Conservation (phyloP, 1,140 invertebrate species). For the Bombus soroeensis region DNA sequence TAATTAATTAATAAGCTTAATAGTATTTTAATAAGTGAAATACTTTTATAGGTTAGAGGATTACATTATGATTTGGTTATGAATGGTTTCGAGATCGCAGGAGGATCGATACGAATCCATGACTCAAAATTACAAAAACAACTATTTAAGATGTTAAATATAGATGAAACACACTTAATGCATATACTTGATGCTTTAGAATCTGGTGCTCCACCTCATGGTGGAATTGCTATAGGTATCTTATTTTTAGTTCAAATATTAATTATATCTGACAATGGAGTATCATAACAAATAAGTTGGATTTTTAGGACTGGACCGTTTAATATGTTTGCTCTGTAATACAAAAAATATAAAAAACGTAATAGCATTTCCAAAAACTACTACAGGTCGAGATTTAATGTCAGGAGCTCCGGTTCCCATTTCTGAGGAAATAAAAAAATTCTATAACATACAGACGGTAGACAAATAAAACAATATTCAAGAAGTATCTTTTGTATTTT, state of each 20-base stretch:
- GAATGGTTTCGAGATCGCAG: constrained; percentile 98
- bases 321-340: constrained; percentile 90
- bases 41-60: constrained; percentile 85
- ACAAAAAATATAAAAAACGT: constrained; percentile 91
- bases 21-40: neutral
- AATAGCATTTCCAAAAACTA: constrained; percentile 47
- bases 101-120: constrained; percentile 98
- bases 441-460: constrained; percentile 86
- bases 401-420: constrained; percentile 86
- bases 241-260: constrained; percentile 20
- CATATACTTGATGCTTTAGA: constrained; percentile 95
- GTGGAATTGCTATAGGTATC: constrained; percentile 96
- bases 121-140: constrained; percentile 90
- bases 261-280: neutral
- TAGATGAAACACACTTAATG: constrained; percentile 87
- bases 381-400: constrained; percentile 94
- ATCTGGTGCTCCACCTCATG: constrained; percentile 98
- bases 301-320: constrained; percentile 91
- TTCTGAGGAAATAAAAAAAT: constrained; percentile 86
- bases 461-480: constrained; percentile 4
- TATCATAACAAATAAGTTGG: constrained; percentile 31
- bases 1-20: constrained; percentile 24
- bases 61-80: constrained; percentile 98
- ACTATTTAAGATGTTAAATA: constrained; percentile 91
- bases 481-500: neutral